These are phyloP conservation scores for Rhinoraja longicauda DNA, from an alignment of 2,797 vertebrate species.

Conservation along the genomic window DNA sequence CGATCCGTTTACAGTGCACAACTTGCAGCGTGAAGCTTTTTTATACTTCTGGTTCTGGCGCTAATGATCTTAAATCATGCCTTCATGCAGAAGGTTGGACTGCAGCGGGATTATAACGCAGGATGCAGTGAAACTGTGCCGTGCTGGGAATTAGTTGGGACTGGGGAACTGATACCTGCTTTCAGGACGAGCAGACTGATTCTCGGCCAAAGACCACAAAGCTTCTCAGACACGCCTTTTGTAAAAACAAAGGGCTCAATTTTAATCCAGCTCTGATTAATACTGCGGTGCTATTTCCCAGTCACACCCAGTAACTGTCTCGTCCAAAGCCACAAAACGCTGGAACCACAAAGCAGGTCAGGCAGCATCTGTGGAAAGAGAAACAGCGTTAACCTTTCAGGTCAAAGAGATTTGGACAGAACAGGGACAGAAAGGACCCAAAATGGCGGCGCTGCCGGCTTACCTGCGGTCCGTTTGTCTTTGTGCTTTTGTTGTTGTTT, in stretches of 20 bases:
- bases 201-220: not conserved
- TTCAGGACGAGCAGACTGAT: not conserved
- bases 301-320: not conserved
- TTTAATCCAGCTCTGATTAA: not conserved
- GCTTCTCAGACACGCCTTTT: not conserved
- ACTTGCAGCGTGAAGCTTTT: not conserved
- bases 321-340: no score
- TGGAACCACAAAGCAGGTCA: no score
- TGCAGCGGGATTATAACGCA: not conserved
- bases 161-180: not conserved
- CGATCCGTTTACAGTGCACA: not conserved
- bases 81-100: not conserved
- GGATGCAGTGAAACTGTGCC: not conserved
- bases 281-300: not conserved
- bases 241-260: not conserved
- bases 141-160: not conserved
- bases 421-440: no score
- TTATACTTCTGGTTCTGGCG: not conserved
- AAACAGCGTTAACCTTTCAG: no score
- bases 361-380: no score
- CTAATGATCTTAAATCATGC: not conserved
- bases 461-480: no score
- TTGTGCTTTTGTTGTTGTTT: no score
- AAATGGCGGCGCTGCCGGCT: no score
- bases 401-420: no score